Base-by-base conservation (phyloP, 2,888 invertebrate species). In the Nymphalis urticae region DNA sequence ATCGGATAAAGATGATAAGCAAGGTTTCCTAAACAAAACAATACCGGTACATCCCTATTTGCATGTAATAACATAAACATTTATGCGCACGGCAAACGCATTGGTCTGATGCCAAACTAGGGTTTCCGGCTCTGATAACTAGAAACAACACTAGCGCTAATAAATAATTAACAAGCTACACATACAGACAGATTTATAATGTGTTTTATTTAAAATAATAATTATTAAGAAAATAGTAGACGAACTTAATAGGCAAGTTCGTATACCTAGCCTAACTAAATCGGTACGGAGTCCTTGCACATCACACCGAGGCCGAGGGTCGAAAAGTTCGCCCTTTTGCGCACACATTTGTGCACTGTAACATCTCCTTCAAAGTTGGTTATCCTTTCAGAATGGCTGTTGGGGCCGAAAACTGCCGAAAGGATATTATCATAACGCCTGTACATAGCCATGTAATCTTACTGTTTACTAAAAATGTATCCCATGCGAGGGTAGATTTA, bases 91-190 rank as follows among this genome's bases (percentile, higher is more conserved):
- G 53, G 68, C 69, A 64, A 62, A 61, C 74, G 67, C 71, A 65
- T 72, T 73, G 72, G 72, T 74, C 71, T 68, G 64, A 73, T 74
- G 75, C 75, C 75, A 75, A 75, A 70, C 70, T 74, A 68, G 75
- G 75, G 74, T 73, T 75, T 75, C 75, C 73, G 72, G 65, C 67
- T 72, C 61, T 63, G 72, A 70, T 75, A 73, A 70, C 69, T 65
- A 70, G 75, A 73, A 73, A 69, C 73, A 72, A 60, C 62, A 58
- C 66, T 67, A 70, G 66, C 70, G 58, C 72, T 66, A 71, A 75
- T 72, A 71, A 75, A 73, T 73, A 71, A 72, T 72, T 69, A 71
- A 54, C 63, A 58, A 58, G 61, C 63, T 70, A 19, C 48, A 61
- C 54, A 68, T 61, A 61, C 61, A 61, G 54, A 68, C 27, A 10